A percentile compares a stretch with the other conserved stretches of the same genome.
phyloP scores from a whole-genome alignment of 2,888 invertebrate species.

The Corbicula japonica region DNA sequence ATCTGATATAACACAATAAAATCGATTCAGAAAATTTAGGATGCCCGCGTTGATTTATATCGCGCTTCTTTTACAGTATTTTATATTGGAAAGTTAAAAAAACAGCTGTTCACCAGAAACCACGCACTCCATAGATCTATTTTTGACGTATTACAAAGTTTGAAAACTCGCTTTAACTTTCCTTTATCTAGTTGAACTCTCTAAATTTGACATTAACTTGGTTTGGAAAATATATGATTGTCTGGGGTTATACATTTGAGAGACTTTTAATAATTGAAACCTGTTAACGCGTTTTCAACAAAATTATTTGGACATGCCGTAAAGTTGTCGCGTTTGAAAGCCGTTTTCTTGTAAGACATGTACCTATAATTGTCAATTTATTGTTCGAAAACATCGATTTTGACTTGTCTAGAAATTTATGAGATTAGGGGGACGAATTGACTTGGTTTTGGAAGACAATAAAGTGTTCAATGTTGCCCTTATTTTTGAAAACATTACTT shows the following conservation, averaged over 20 bases:
- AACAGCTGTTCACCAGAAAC: too few relatives aligned
- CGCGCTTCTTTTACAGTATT: too few relatives aligned
- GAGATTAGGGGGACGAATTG: neutral
- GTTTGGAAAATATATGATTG: constrained; percentile 51
- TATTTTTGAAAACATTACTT: too few relatives aligned
- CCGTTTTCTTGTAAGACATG: neutral
- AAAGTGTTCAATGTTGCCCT: too few relatives aligned
- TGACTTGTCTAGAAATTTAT: constrained; percentile 27
- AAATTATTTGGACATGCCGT: constrained; percentile 30
- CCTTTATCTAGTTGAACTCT: constrained; percentile 41
- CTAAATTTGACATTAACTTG: constrained; percentile 49
- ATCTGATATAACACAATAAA: too few relatives aligned
- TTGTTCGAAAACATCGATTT: neutral
- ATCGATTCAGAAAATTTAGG: too few relatives aligned
- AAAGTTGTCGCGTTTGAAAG: constrained; percentile 25
- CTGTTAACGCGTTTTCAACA: constrained; percentile 45
- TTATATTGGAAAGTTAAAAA: too few relatives aligned
- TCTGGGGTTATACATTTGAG: constrained; percentile 33
- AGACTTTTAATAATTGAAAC: constrained; percentile 63
- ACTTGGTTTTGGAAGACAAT: neutral
- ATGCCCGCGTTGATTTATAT: too few relatives aligned
- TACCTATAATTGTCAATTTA: constrained; percentile 22
- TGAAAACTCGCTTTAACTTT: constrained; percentile 52
- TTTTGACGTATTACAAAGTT: constrained; percentile 51
- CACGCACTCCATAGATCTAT: constrained; percentile 33